A percentile compares a stretch with the other conserved stretches of the same genome.
These are phyloP conservation scores for Labrus mixtus DNA, from an alignment of 2,113 vertebrate species.

Conservation along the genomic window DNA sequence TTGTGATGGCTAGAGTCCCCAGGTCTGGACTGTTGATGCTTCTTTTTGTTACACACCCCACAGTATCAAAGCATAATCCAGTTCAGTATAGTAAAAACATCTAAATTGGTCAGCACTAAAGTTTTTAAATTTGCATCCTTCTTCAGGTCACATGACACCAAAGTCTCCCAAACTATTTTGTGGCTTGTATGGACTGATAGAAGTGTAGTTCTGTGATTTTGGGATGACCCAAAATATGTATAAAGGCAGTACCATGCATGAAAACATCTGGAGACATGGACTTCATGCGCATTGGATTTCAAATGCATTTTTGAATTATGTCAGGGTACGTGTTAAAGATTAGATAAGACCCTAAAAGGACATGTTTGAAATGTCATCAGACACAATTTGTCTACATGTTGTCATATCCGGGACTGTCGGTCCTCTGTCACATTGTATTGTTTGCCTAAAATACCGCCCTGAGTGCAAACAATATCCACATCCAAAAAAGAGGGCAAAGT, in stretches of 20 bases:
- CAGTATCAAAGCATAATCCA: too few species aligned
- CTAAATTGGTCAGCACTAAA: too few species aligned
- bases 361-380: too few species aligned
- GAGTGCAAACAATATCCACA: not conserved
- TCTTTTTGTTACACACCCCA: too few species aligned
- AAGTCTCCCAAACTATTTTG: too few species aligned
- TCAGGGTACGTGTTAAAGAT: not conserved
- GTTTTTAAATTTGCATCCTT: too few species aligned
- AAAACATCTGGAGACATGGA: not conserved
- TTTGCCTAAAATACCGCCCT: not conserved
- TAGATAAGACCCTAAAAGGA: not conserved
- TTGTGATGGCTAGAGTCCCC: too few species aligned
- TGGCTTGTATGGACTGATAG: too few species aligned
- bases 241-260: not conserved
- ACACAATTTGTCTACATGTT: not conserved
- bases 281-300: too few species aligned
- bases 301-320: not conserved
- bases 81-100: too few species aligned
- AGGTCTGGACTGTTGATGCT: too few species aligned
- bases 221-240: not conserved
- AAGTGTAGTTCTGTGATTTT: not conserved
- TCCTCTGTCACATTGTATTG: not conserved
- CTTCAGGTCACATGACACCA: too few species aligned
- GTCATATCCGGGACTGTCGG: not conserved
- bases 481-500: conserved; percentile 8